phyloP scores from a whole-genome alignment of 1,140 invertebrate genomes.

The Zophobas atratus region DNA sequence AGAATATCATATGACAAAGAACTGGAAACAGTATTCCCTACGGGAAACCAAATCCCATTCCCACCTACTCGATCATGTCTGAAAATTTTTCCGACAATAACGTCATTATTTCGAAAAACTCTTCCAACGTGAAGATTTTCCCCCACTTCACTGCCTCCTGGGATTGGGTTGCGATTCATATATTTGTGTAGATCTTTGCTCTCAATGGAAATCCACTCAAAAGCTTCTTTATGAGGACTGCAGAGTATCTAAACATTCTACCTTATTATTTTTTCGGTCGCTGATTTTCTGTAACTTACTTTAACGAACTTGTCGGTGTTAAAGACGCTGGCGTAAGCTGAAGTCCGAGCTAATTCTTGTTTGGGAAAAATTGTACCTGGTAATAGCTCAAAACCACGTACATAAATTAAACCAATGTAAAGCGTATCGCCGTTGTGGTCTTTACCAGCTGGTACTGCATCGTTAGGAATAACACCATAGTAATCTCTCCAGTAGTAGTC shows the following conservation, averaged over 20 bases:
- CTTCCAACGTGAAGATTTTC: conserved; percentile 20
- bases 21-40: not conserved
- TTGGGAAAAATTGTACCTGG: conserved; percentile 35
- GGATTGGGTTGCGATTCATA: not conserved
- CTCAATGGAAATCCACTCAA: conserved; percentile 14
- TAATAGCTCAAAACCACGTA: conserved; percentile 23
- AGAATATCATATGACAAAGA: conserved; percentile 23
- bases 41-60: conserved; percentile 17
- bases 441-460: conserved; percentile 41
- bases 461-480: conserved; percentile 16
- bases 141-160: conserved; percentile 26
- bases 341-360: not conserved
- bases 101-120: conserved; percentile 10
- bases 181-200: conserved; percentile 20
- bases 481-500: not conserved
- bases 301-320: conserved; percentile 16
- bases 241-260: conserved; percentile 12
- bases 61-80: conserved; percentile 1
- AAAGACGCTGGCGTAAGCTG: conserved; percentile 22
- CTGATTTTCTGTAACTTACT: not conserved
- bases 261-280: not conserved
- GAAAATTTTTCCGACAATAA: conserved; percentile 18
- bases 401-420: conserved; percentile 38
- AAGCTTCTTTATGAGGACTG: conserved; percentile 22
- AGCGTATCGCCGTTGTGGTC: conserved; percentile 8